A percentile compares a stretch with the other conserved stretches of the same genome.
Evolutionary conservation across 1,140 invertebrate species (phyloP).

Genomic region (Centruroides vittatus): DNA sequence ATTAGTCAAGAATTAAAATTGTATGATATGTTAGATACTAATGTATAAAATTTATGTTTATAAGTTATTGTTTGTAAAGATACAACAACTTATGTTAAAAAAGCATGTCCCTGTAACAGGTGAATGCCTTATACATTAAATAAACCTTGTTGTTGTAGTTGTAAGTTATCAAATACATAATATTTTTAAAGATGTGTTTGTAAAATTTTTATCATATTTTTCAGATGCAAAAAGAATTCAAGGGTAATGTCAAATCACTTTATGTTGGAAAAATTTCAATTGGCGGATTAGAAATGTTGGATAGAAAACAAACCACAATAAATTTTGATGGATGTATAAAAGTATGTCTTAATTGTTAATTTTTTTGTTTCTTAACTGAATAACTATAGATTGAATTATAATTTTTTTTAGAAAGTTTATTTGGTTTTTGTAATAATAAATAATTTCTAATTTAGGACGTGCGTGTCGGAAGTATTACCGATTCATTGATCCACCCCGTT

Average conservation of each 20-base stretch:
- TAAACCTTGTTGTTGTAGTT: no score
- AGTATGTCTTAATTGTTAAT: neutral
- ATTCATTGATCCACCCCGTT: constrained; percentile 55
- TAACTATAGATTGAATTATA: no score
- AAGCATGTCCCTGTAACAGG: no score
- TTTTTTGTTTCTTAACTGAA: neutral
- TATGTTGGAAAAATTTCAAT: constrained; percentile 77
- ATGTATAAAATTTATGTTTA: no score
- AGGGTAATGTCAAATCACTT: constrained; percentile 61
- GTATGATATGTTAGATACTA: no score
- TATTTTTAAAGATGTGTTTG: no score
- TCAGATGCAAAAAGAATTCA: constrained; percentile 32
- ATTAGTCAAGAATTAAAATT: no score
- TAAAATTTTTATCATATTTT: neutral
- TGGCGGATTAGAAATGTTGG: constrained; percentile 49
- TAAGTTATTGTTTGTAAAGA: no score
- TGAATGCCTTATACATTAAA: no score
- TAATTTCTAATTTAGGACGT: constrained; percentile 29
- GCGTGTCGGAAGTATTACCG: constrained; percentile 64
- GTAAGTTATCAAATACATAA: no score
- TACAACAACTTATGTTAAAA: no score
- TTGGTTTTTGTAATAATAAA: no score
- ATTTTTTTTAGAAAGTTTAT: neutral
- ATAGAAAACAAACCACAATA: constrained; percentile 54
- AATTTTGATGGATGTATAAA: constrained; percentile 16